These are phyloP conservation scores for Paracanthobrama guichenoti DNA, from an alignment of 2,113 vertebrate species.

Conservation along the genomic window DNA sequence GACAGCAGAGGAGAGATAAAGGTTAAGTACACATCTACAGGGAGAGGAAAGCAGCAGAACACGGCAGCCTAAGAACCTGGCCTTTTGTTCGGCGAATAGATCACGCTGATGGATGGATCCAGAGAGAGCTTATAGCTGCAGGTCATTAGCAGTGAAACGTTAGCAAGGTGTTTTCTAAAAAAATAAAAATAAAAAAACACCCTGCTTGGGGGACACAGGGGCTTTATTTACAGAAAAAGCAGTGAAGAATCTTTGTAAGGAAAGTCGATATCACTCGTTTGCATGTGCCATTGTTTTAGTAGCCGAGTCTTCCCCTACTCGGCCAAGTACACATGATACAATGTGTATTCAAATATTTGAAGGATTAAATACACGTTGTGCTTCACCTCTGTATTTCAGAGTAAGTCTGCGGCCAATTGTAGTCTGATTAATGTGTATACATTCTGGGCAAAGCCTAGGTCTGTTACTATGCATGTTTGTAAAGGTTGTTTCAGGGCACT, in stretches of 20 bases:
- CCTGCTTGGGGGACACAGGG: not conserved
- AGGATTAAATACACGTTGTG: not conserved
- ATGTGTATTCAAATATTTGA: not conserved
- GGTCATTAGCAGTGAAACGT: constrained; percentile 46
- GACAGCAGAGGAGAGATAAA: constrained; percentile 68
- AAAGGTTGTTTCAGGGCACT: not conserved
- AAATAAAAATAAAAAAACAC: not conserved
- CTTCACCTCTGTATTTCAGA: not conserved
- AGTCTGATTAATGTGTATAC: not conserved
- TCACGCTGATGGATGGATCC: constrained; percentile 46
- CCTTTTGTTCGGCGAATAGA: constrained; percentile 41
- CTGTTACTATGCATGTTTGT: not conserved
- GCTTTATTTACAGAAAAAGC: constrained; percentile 29
- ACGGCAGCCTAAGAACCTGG: constrained; percentile 29
- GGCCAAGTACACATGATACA: not conserved
- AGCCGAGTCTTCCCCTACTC: not conserved
- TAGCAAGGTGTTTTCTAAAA: constrained; percentile 41
- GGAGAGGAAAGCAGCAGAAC: constrained; percentile 49
- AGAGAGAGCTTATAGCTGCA: constrained; percentile 15
- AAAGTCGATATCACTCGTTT: not conserved
- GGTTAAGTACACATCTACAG: constrained; percentile 66
- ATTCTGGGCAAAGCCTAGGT: not conserved
- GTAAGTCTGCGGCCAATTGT: not conserved
- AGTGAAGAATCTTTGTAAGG: constrained; percentile 8
- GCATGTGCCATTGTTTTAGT: not conserved